phyloP scores from a whole-genome alignment of 1,140 invertebrate genomes.

The Daktulosphaira vitifoliae region DNA sequence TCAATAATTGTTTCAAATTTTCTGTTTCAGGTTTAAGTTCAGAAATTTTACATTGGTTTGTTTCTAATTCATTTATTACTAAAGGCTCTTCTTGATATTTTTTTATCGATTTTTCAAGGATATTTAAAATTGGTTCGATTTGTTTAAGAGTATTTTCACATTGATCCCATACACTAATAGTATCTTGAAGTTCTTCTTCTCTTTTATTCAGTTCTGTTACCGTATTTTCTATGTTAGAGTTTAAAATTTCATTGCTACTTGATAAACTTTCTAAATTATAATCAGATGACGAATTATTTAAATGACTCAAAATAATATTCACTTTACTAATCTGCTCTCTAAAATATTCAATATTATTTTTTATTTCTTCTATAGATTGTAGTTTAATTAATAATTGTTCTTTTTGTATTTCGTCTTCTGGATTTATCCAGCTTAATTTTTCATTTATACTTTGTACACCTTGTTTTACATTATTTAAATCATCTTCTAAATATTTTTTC shows the following conservation, averaged over 20 bases:
- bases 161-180: slow-evolving; percentile 44
- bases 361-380: slow-evolving; percentile 67
- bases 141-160: slow-evolving; percentile 48
- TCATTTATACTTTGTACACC: slow-evolving; percentile 70
- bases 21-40: neutral
- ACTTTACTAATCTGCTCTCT: slow-evolving; percentile 55
- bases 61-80: slow-evolving; percentile 1
- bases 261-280: slow-evolving; percentile 11
- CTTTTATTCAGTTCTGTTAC: neutral
- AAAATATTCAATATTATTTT: slow-evolving; percentile 61
- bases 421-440: slow-evolving; percentile 85
- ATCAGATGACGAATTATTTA: slow-evolving; percentile 27
- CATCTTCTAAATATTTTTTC: slow-evolving; percentile 80
- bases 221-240: neutral
- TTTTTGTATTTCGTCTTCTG: slow-evolving; percentile 75
- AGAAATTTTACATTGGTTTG: neutral
- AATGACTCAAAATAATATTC: slow-evolving; percentile 52
- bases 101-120: slow-evolving; percentile 56
- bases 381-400: slow-evolving; percentile 90
- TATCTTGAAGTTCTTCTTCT: slow-evolving; percentile 35
- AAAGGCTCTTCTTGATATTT: neutral
- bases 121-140: slow-evolving; percentile 74
- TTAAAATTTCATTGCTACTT: neutral
- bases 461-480: slow-evolving; percentile 67
- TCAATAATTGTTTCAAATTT: neutral